Percentiles rank a stretch among this genome's conserved stretches.
phyloP scores from a whole-genome alignment of 2,113 vertebrate species.

The Muntiacus muntjak region DNA sequence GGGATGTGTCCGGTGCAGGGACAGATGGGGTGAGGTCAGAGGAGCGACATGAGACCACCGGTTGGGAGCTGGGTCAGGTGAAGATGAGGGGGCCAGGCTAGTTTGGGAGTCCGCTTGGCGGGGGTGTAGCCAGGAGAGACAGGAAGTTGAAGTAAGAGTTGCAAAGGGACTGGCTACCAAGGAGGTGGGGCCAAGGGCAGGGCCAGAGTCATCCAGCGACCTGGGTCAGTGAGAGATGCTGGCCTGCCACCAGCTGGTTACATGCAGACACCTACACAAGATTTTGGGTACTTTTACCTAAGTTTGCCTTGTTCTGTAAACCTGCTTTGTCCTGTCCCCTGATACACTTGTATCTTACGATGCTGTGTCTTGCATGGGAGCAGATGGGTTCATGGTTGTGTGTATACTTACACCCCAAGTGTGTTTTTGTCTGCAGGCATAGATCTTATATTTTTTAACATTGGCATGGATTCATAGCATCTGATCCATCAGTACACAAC shows the following conservation, averaged over 20 bases:
- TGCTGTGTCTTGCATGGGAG: not conserved
- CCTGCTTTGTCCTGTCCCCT: not conserved
- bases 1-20: not conserved
- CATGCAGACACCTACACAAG: too few species aligned
- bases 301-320: not conserved
- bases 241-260: accelerated
- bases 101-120: not conserved
- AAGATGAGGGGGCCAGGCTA: not conserved
- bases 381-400: not conserved
- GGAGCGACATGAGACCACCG: not conserved
- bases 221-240: not conserved
- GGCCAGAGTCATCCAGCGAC: not conserved
- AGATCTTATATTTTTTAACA: not conserved
- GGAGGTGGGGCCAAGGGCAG: not conserved
- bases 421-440: not conserved
- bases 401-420: accelerated
- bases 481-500: too few species aligned
- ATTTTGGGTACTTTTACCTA: not conserved
- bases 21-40: not conserved
- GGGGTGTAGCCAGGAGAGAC: not conserved
- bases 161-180: not conserved
- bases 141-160: too few species aligned
- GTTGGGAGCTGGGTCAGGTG: not conserved
- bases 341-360: accelerated
- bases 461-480: not conserved